Percentiles rank a stretch among this genome's conserved stretches.
phyloP scores from a whole-genome alignment of 1,140 invertebrate genomes.

The Heliconius eleuchia region DNA sequence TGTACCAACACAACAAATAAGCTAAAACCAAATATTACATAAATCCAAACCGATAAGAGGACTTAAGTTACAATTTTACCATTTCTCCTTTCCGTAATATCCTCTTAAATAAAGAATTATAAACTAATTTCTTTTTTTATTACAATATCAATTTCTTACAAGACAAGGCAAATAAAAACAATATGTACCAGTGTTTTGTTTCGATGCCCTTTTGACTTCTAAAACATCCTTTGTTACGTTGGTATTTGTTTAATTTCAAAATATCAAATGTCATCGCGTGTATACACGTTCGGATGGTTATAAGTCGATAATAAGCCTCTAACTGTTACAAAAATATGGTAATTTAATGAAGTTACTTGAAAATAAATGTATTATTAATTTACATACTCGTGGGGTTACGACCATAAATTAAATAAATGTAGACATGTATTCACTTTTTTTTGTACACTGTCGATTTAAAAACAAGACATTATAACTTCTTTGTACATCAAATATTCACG shows the following conservation, averaged over 20 bases:
- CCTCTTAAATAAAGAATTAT: neutral
- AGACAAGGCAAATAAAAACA: conserved; percentile 18
- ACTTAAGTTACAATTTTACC: conserved; percentile 1
- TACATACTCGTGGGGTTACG: neutral
- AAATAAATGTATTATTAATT: neutral
- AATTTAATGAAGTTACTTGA: conserved; percentile 2
- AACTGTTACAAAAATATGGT: conserved; percentile 2
- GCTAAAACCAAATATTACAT: conserved; percentile 33
- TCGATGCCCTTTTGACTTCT: neutral
- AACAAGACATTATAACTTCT: no score
- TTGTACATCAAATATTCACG: no score
- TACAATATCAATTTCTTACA: neutral
- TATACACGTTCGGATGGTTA: neutral
- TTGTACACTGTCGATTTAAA: no score
- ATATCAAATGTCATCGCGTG: conserved; percentile 27
- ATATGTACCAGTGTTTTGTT: neutral
- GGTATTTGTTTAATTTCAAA: conserved; percentile 17
- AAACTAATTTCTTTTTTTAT: neutral
- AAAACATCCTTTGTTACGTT: conserved; percentile 21
- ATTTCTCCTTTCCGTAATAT: neutral
- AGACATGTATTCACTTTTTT: no score
- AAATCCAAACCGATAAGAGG: neutral
- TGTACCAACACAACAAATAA: neutral
- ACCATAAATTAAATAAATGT: neutral
- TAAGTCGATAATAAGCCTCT: conserved; percentile 7